phyloP scores from a whole-genome alignment of 2,888 invertebrate species.

The Tribolium freemani region DNA sequence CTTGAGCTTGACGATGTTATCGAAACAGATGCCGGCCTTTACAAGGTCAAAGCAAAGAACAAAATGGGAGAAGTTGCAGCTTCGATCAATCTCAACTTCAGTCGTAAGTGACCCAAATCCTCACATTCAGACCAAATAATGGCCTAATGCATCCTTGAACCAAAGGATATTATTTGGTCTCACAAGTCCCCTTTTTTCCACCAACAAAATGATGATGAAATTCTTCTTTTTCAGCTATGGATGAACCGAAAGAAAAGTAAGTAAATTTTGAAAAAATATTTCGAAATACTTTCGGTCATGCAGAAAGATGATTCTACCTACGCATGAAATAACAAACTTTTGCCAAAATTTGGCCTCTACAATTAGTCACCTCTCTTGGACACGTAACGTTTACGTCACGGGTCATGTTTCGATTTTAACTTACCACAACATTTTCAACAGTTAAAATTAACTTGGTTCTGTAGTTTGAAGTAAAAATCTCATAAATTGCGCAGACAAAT shows the following conservation, averaged over 20 bases:
- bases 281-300: slow-evolving; percentile 31
- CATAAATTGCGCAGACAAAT: slow-evolving; percentile 82
- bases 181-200: slow-evolving; percentile 4
- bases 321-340: slow-evolving; percentile 50
- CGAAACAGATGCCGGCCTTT: slow-evolving; percentile 95
- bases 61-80: slow-evolving; percentile 98
- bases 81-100: slow-evolving; percentile 97
- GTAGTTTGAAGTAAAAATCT: slow-evolving; percentile 25
- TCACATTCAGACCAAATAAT: not conserved
- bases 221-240: slow-evolving; percentile 81
- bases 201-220: slow-evolving; percentile 28
- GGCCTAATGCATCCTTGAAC: not conserved
- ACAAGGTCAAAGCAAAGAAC: slow-evolving; percentile 97
- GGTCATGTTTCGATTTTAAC: slow-evolving; percentile 53
- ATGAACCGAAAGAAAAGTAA: slow-evolving; percentile 96
- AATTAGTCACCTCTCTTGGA: slow-evolving; percentile 55
- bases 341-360: slow-evolving; percentile 59
- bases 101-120: slow-evolving; percentile 82
- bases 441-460: slow-evolving; percentile 33
- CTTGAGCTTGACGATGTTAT: slow-evolving; percentile 96
- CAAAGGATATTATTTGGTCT: not conserved
- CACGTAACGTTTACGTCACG: slow-evolving; percentile 60
- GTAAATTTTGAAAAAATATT: slow-evolving; percentile 65
- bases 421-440: slow-evolving; percentile 32
- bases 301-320: slow-evolving; percentile 46